Conservation (phyloP, 2,113 vertebrate genomes). For the Pachypanchax playfairii region DNA sequence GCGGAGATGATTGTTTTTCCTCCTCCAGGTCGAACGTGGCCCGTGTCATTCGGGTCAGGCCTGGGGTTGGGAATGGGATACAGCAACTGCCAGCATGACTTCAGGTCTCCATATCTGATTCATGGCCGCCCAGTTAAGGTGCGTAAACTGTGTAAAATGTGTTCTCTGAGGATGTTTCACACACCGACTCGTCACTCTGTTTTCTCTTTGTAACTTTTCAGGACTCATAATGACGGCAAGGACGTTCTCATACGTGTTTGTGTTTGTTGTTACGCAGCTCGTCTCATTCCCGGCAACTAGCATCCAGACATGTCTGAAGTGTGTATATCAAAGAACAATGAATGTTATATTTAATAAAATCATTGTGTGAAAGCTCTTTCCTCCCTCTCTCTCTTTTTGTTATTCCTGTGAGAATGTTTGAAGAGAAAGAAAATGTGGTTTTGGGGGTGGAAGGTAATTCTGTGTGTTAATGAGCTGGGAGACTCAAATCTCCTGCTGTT, state of each 20-base stretch:
- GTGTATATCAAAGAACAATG: slow-evolving; percentile 35
- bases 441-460: slow-evolving; percentile 65
- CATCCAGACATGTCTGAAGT: slow-evolving; percentile 14
- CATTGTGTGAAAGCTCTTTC: slow-evolving; percentile 28
- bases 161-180: slow-evolving; percentile 10
- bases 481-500: slow-evolving; percentile 76
- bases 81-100: slow-evolving; percentile 93
- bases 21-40: slow-evolving; percentile 86
- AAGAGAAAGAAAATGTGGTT: slow-evolving; percentile 63
- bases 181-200: slow-evolving; percentile 1
- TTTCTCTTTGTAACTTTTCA: slow-evolving; percentile 52
- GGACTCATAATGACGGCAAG: slow-evolving; percentile 64
- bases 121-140: slow-evolving; percentile 90
- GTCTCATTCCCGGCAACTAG: slow-evolving; percentile 13
- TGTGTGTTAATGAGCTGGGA: slow-evolving; percentile 77
- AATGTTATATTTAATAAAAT: slow-evolving; percentile 71
- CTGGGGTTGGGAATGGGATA: slow-evolving; percentile 91
- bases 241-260: slow-evolving; percentile 30
- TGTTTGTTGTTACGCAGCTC: slow-evolving; percentile 29
- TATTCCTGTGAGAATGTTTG: slow-evolving; percentile 45
- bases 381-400: slow-evolving; percentile 30
- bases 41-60: slow-evolving; percentile 86
- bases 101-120: slow-evolving; percentile 86
- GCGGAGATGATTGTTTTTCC: slow-evolving; percentile 7
- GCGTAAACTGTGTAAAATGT: slow-evolving; percentile 23